phyloP scores from a whole-genome alignment of 2,888 invertebrate species.

The Yponomeuta malinellus region DNA sequence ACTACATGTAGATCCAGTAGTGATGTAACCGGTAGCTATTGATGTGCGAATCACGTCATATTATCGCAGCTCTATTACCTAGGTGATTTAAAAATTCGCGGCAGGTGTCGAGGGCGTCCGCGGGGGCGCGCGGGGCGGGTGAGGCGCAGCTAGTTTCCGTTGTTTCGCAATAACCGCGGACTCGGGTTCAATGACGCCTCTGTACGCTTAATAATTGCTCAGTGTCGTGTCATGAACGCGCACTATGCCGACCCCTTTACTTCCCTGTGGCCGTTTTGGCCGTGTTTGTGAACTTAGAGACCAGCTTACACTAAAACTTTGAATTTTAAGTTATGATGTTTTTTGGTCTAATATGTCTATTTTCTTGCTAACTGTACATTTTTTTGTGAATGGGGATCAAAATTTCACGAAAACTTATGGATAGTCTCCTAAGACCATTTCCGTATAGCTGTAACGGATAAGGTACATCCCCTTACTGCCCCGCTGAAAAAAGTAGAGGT shows the following conservation, averaged over 20 bases:
- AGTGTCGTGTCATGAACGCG: conserved; percentile 47
- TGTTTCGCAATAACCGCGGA: conserved; percentile 67
- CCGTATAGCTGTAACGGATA: no score
- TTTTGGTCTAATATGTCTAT: no score
- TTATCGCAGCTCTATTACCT: conserved; percentile 39
- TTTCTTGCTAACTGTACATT: no score
- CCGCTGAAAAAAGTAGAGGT: no score
- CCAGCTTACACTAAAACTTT: not conserved
- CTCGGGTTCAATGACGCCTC: conserved; percentile 70
- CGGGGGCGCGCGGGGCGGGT: conserved; percentile 26
- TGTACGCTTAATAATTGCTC: conserved; percentile 57
- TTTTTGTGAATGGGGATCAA: no score
- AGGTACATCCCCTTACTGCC: no score
- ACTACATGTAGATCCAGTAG: not conserved
- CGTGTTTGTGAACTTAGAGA: not conserved
- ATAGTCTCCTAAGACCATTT: no score
- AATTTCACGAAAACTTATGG: no score
- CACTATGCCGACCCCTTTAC: conserved; percentile 44
- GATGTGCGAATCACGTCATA: conserved; percentile 13
- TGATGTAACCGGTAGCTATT: conserved; percentile 1
- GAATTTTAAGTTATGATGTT: not conserved
- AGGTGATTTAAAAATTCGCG: conserved; percentile 72
- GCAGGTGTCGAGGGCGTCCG: conserved; percentile 47
- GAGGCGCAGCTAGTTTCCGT: conserved; percentile 67
- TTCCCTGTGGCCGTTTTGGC: conserved; percentile 17